Evolutionary conservation across 2,113 vertebrate genomes (phyloP).

Genomic region (Sisor rabdophorus): DNA sequence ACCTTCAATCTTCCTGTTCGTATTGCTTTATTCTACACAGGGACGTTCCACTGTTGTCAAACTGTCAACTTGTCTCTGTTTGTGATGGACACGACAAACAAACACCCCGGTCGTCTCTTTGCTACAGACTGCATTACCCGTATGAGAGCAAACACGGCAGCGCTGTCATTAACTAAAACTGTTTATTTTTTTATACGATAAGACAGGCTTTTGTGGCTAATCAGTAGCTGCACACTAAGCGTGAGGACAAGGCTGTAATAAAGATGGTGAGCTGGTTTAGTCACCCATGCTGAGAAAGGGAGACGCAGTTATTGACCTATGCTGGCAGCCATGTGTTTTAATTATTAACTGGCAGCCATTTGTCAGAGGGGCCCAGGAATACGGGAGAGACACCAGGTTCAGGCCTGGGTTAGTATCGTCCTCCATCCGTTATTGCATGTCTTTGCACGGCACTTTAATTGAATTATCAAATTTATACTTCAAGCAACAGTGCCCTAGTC

Average conservation of each 20-base stretch:
- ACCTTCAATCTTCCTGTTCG: slow-evolving; percentile 34
- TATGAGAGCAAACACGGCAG: slow-evolving; percentile 65
- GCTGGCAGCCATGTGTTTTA: slow-evolving; percentile 99
- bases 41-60: slow-evolving; percentile 46
- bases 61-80: slow-evolving; percentile 59
- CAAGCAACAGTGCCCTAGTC: slow-evolving; percentile 96
- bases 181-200: slow-evolving; percentile 85
- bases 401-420: slow-evolving; percentile 96
- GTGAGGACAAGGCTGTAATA: slow-evolving; percentile 79
- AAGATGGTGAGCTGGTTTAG: slow-evolving; percentile 82
- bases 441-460: slow-evolving; percentile 98
- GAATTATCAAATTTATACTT: slow-evolving; percentile 99
- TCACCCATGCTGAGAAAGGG: slow-evolving; percentile 82
- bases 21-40: slow-evolving; percentile 19
- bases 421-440: slow-evolving; percentile 98
- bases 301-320: slow-evolving; percentile 98
- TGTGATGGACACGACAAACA: slow-evolving; percentile 65
- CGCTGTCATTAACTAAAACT: slow-evolving; percentile 70
- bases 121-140: slow-evolving; percentile 66
- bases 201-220: slow-evolving; percentile 93
- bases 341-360: slow-evolving; percentile 98
- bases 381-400: slow-evolving; percentile 82
- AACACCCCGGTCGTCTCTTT: slow-evolving; percentile 64
- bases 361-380: slow-evolving; percentile 92
- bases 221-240: slow-evolving; percentile 87